Percentiles rank a stretch among this genome's conserved stretches.
Evolutionary conservation across 2,888 invertebrate species (phyloP).

Genomic region (Microchrysa polita): DNA sequence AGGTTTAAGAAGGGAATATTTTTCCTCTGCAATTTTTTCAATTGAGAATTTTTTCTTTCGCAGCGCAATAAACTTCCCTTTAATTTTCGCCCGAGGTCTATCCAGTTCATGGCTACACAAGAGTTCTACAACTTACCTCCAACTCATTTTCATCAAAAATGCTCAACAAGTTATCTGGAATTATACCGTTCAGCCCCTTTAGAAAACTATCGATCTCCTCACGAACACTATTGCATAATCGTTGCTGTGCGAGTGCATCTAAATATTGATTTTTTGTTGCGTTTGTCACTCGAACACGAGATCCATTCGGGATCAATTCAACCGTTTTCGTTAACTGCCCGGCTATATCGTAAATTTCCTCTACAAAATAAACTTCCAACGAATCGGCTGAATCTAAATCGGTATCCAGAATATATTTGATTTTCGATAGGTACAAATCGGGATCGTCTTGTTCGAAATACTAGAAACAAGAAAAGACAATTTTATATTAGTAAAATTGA

Average conservation of each 20-base stretch:
- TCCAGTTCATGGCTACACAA: no score
- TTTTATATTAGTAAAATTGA: constrained; percentile 3
- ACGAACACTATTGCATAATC: constrained; percentile 82
- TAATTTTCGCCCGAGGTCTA: no score
- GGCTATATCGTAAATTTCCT: constrained; percentile 84
- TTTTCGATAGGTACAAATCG: constrained; percentile 90
- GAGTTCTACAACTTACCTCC: constrained; percentile 74
- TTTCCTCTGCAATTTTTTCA: no score
- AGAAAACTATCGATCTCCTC: constrained; percentile 89
- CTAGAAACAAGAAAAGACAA: constrained; percentile 64
- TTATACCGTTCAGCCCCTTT: constrained; percentile 88
- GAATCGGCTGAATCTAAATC: constrained; percentile 80
- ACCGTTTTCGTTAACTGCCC: constrained; percentile 82
- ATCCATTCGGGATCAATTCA: constrained; percentile 86
- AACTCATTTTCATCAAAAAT: constrained; percentile 97
- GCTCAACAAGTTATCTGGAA: constrained; percentile 91
- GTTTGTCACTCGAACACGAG: constrained; percentile 72
- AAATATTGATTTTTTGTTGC: constrained; percentile 76
- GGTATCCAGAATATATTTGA: constrained; percentile 91
- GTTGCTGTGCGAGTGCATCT: constrained; percentile 89
- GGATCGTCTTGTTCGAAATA: constrained; percentile 97
- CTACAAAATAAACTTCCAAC: constrained; percentile 87
- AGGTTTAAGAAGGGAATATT: no score
- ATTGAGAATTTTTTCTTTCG: no score
- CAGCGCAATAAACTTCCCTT: no score